Base-by-base conservation (phyloP, 2,888 invertebrate genomes). In the Carterocephalus palaemon region DNA sequence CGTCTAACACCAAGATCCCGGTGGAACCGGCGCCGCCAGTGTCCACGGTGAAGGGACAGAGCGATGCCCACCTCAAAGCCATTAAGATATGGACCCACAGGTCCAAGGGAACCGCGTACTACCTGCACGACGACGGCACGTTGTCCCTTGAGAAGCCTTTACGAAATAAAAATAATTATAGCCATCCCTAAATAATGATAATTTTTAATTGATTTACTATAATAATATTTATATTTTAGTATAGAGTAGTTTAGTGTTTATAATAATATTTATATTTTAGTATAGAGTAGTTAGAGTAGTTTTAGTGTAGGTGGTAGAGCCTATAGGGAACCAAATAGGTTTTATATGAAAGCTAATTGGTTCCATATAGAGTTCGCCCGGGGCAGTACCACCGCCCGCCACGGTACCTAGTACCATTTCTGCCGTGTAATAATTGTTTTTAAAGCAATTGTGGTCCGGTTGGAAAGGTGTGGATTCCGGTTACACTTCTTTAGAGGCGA, bases 51-150 rank as follows among this genome's bases (percentile, higher is more conserved):
- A 62, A 56, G 4, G 70, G 73, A 2, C 80, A 83, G 43, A 82
- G 83, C 37, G 86, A 86, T 39, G 83, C 85, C 0, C 81, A 85
- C 48, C 67, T 84, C 1, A 85, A 84, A 51, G 85, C 84, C 2
- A 66, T 60, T 3, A 77, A 71, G 52, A 84, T 87, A 26, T 85
- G 86, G 82, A 77, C 83, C 1, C 81, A 85, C 46, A 71, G 56
- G 20, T 87, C 87, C 0, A 71, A 67, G 28, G 87, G 85, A 4
- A 73, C 75, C 0, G 85, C 87, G 0, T 88, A 85, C 40, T 79
- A 76, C 1, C 50, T 88, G 5, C 80, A 87, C 37, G 64, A 75
- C 4, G 86, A 88, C 50, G 87, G 87, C 1, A 72, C 74, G 0
- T 43, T 88, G 19, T 74, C 80, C 0, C 58, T 79, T 0, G 84